A percentile compares a stretch with the other conserved stretches of the same genome.
Conservation (phyloP, 2,888 invertebrate genomes). For the Cephus pygmeus region DNA sequence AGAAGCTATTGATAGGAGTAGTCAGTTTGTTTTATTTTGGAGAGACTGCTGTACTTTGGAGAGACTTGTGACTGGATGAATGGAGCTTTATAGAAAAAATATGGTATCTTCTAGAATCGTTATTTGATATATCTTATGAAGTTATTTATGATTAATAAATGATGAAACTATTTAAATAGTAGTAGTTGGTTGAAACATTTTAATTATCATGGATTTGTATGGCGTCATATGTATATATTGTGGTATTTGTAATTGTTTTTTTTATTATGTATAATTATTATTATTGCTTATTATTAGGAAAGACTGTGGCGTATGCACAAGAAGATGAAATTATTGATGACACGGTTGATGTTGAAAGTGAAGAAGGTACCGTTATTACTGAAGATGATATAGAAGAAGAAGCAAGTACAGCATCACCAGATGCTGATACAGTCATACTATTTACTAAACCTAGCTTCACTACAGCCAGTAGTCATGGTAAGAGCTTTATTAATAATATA, state of each 20-base stretch:
- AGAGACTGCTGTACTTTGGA: neutral
- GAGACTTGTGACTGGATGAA: neutral
- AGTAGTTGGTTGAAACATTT: neutral
- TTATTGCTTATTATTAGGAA: constrained; percentile 59
- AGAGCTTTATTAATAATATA: neutral
- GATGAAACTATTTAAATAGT: neutral
- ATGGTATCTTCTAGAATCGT: neutral
- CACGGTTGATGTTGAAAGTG: constrained; percentile 71
- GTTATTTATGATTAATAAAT: neutral
- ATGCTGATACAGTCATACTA: constrained; percentile 90
- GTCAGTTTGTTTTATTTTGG: neutral
- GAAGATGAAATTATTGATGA: constrained; percentile 70
- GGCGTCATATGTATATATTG: neutral
- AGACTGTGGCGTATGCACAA: constrained; percentile 72
- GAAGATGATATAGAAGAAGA: constrained; percentile 71
- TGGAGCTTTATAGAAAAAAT: neutral
- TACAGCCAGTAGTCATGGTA: constrained; percentile 55
- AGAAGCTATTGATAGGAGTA: neutral
- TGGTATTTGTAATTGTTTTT: neutral
- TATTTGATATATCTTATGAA: neutral
- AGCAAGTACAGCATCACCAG: constrained; percentile 82
- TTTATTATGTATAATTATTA: neutral
- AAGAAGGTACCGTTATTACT: constrained; percentile 66
- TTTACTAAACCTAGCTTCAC: constrained; percentile 81
- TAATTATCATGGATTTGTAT: no score